Evolutionary conservation across 1,140 invertebrate genomes (phyloP).

Genomic region (Venturia canescens): DNA sequence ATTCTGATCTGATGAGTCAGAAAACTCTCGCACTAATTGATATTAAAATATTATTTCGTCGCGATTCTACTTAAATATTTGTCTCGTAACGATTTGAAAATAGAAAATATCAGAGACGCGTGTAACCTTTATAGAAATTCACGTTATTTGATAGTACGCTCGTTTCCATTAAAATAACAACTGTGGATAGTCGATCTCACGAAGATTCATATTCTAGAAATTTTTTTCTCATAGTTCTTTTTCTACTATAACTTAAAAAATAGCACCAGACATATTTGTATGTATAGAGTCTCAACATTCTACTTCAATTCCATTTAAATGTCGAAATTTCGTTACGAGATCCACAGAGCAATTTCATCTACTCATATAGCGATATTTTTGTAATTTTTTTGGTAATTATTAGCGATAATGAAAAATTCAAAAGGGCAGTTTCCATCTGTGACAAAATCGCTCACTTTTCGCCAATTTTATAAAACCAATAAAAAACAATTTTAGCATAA

Average conservation of each 20-base stretch:
- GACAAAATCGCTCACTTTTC: no score
- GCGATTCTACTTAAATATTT: neutral
- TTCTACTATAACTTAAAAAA: neutral
- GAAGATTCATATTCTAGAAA: neutral
- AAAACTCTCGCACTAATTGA: neutral
- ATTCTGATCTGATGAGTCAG: conserved; percentile 26
- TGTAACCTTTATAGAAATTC: neutral
- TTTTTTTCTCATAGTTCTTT: neutral
- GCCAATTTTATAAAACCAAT: no score
- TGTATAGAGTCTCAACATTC: no score
- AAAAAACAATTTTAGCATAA: no score
- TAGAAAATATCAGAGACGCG: neutral
- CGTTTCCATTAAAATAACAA: neutral
- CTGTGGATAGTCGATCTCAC: neutral
- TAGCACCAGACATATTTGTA: neutral
- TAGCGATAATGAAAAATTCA: no score
- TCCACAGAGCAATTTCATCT: no score
- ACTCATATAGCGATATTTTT: no score
- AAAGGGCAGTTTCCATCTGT: no score
- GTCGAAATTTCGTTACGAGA: no score
- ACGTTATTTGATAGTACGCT: neutral
- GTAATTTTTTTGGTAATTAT: no score
- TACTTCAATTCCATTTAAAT: no score
- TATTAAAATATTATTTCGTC: conserved; percentile 1
- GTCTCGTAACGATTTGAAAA: neutral